A percentile compares a stretch with the other conserved stretches of the same genome.
phyloP scores from a whole-genome alignment of 2,797 vertebrate genomes.

The Pampus argenteus region DNA sequence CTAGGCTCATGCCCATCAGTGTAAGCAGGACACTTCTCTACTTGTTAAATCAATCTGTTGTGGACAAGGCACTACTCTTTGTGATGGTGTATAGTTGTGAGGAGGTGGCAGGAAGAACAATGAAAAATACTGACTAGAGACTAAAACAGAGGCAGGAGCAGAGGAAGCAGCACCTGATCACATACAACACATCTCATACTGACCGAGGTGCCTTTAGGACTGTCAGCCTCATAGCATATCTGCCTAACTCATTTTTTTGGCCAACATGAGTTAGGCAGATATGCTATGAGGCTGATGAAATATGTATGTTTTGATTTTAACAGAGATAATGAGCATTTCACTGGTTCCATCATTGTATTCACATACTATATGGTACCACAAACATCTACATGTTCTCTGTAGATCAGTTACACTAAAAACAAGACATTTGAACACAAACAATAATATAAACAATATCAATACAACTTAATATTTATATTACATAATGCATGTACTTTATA shows the following conservation, averaged over 20 bases:
- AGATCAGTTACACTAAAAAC: too few species aligned
- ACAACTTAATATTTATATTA: too few species aligned
- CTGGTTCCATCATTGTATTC: background rate
- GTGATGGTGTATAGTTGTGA: background rate
- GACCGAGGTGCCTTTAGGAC: too few species aligned
- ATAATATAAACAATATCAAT: too few species aligned
- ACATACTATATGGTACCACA: too few species aligned
- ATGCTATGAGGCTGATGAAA: too few species aligned
- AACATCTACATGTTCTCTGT: too few species aligned
- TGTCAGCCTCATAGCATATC: too few species aligned
- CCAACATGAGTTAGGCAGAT: too few species aligned
- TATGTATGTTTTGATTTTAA: background rate
- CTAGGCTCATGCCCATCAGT: constrained; percentile 18
- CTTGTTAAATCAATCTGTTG: constrained; percentile 34
- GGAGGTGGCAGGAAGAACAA: constrained; percentile 6
- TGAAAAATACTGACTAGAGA: constrained; percentile 12
- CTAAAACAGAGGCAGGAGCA: background rate
- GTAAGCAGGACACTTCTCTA: constrained; percentile 1
- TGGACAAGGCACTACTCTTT: constrained; percentile 13
- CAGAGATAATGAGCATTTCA: background rate
- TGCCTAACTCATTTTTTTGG: too few species aligned
- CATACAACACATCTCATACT: background rate
- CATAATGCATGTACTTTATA: too few species aligned
- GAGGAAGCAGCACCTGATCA: background rate
- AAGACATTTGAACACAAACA: too few species aligned